A percentile compares a stretch with the other conserved stretches of the same genome.
Evolutionary conservation across 2,888 invertebrate genomes (phyloP).

Genomic region (Aricia artaxerxes): DNA sequence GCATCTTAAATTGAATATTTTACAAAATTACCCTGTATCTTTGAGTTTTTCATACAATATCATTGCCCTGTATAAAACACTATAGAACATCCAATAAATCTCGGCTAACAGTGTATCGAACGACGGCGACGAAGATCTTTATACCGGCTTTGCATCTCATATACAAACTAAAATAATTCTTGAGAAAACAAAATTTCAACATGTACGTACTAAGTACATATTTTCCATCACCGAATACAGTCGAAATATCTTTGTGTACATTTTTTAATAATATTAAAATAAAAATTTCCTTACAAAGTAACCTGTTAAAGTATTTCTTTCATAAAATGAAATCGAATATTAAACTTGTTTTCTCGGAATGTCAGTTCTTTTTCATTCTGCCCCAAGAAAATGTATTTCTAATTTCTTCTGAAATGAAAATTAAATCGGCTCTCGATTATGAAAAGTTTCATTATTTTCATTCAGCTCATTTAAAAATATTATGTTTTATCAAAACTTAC

Average conservation of each 20-base stretch:
- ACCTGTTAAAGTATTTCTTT: conserved; percentile 16
- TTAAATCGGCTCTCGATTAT: conserved; percentile 15
- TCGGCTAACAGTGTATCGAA: too few relatives aligned
- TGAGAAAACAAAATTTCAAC: not conserved
- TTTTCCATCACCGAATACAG: not conserved
- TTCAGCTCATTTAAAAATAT: not conserved
- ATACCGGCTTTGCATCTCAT: not conserved
- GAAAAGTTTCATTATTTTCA: conserved; percentile 10
- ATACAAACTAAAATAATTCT: not conserved
- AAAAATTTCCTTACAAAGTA: conserved; percentile 9
- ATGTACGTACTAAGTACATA: not conserved
- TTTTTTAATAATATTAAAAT: not conserved
- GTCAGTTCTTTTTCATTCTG: not conserved
- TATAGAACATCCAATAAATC: too few relatives aligned
- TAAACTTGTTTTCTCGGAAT: conserved; percentile 18
- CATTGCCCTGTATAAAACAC: too few relatives aligned
- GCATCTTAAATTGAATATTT: too few relatives aligned
- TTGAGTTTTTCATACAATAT: too few relatives aligned
- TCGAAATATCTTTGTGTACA: not conserved
- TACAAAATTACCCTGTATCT: too few relatives aligned
- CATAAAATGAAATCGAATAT: conserved; percentile 4
- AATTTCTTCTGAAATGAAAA: conserved; percentile 22
- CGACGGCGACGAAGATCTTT: too few relatives aligned
- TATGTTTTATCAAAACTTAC: not conserved
- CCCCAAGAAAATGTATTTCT: not conserved